phyloP scores from a whole-genome alignment of 2,888 invertebrate genomes.

The Lottia gigantea region DNA sequence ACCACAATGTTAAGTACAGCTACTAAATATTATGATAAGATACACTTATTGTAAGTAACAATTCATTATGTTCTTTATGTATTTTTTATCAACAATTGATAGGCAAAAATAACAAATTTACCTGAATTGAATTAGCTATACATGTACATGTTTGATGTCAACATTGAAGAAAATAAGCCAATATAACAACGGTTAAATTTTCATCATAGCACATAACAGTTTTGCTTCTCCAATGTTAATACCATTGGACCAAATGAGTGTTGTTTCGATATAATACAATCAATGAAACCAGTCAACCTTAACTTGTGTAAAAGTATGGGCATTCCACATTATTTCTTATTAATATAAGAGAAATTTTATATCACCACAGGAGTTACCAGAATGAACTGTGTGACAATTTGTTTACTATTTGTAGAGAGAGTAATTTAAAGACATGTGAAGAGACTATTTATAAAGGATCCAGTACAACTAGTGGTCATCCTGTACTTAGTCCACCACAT shows the following conservation, averaged over 20 bases:
- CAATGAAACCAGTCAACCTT: too few relatives aligned
- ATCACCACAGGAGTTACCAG: too few relatives aligned
- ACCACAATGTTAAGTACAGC: constrained; percentile 29
- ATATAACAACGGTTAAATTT: constrained; percentile 5
- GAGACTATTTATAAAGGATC: constrained; percentile 51
- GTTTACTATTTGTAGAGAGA: constrained; percentile 36
- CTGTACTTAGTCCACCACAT: constrained; percentile 49
- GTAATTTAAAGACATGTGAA: constrained; percentile 42
- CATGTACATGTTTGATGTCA: constrained; percentile 16
- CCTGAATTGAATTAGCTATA: constrained; percentile 18
- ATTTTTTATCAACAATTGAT: too few relatives aligned
- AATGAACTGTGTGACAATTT: neutral
- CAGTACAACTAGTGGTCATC: constrained; percentile 52
- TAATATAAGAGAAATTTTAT: too few relatives aligned
- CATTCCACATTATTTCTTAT: too few relatives aligned
- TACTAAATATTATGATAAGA: constrained; percentile 39
- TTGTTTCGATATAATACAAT: too few relatives aligned
- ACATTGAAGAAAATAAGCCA: constrained; percentile 12
- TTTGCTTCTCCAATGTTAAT: neutral
- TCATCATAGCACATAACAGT: neutral
- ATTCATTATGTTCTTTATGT: too few relatives aligned
- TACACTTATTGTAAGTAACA: constrained; percentile 44
- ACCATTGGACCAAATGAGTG: too few relatives aligned
- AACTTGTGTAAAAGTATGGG: too few relatives aligned
- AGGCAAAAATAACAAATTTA: neutral